phyloP scores from a whole-genome alignment of 92 coral and sea anemone genomes.

The Umimayanthus chanpuru region DNA sequence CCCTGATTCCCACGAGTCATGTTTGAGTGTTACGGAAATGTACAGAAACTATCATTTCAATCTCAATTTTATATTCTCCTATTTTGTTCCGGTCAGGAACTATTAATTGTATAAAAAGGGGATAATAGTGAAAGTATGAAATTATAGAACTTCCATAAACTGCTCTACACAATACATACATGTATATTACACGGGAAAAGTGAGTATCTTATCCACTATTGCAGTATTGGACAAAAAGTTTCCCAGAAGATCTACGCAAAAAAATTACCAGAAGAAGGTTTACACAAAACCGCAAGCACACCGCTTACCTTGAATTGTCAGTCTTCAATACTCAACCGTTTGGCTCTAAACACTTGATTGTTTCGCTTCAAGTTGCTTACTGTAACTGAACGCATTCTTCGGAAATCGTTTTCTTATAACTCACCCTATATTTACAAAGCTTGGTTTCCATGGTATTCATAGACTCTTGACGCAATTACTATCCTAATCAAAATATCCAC shows the following conservation, averaged over 20 bases:
- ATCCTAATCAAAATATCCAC: not conserved
- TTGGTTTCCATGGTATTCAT: not conserved
- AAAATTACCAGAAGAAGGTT: too few relatives aligned
- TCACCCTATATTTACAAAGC: not conserved
- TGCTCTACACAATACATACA: not conserved
- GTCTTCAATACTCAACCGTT: not conserved
- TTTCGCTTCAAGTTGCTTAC: not conserved
- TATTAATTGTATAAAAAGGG: too few relatives aligned
- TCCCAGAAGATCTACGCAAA: too few relatives aligned
- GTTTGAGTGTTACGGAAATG: not conserved
- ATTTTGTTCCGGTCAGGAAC: not conserved
- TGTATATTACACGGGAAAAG: not conserved
- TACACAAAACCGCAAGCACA: not conserved
- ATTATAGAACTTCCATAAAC: too few relatives aligned
- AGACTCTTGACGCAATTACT: not conserved
- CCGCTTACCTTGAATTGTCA: not conserved
- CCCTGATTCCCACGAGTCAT: not conserved
- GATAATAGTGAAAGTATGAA: not conserved
- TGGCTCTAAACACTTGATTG: not conserved
- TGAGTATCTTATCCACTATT: too few relatives aligned
- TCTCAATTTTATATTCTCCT: not conserved
- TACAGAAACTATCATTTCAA: not conserved
- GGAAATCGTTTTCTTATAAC: not conserved
- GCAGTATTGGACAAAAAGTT: too few relatives aligned
- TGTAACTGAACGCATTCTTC: not conserved